Base-by-base conservation (phyloP, 2,113 vertebrate species). In the Ictalurus punctatus region DNA sequence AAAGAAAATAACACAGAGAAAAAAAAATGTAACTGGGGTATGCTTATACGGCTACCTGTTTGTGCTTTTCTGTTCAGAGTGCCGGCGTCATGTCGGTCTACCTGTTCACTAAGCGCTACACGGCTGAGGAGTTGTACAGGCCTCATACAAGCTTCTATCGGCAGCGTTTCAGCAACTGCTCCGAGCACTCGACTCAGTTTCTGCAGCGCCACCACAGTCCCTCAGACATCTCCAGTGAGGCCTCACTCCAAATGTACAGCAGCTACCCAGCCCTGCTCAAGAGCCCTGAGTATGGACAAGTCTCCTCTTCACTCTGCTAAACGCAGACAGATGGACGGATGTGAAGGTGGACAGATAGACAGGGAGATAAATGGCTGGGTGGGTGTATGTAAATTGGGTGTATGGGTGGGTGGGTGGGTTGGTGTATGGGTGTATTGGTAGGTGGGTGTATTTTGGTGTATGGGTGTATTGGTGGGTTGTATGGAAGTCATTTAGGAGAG, bases 21-120 rank as follows among this genome's bases (percentile, higher is more conserved):
- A 76, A 25, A 44, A 13, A 44, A 40, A 52, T 10, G 9, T 10
- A 44, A 19, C 19, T 23, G 21, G 40, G 21, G 1, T 74, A 12
- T 40, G 8, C 34, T 17, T 74, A 23, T 37, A 40, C 44, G n/a
- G 12, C 14, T 56, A 54, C 65, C 10, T 78, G 25, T 54, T 23
- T 87, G 19, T 83, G 17, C 25, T 79, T 12, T 76, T 82, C 37
- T 65, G 16, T 89, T 83, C 93, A 98, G 97, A 96, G 96, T 0
- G 97, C 97, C 0, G 97, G 97, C 3, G 97, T 98, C 90, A 98
- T 98, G 97, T 98, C 97, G 0, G 97, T 98, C 61, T 98, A 98
- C 93, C 95, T 98, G 90, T 98, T 98, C 94, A 98, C 98, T 97
- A 98, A 98, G 93, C 94, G 96, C 21, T 98, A 98, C 94, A 97